phyloP scores from a whole-genome alignment of 2,888 invertebrate genomes.

The Ramazzottius varieornatus region DNA sequence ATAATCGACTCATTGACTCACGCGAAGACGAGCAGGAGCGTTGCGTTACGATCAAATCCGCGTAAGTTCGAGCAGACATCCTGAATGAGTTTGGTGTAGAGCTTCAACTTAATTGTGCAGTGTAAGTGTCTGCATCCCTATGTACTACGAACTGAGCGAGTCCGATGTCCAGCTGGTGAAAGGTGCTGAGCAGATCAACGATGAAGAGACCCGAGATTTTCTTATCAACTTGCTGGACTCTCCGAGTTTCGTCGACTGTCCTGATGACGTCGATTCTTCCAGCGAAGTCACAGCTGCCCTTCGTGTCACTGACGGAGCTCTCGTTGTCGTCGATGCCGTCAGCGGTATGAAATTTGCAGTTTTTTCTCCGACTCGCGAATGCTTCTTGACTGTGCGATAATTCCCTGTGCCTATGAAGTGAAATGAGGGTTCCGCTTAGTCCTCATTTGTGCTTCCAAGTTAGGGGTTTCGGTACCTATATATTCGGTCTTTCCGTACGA shows the following conservation, averaged over 20 bases:
- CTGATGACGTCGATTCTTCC: slow-evolving; percentile 99
- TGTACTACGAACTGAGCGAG: slow-evolving; percentile 88
- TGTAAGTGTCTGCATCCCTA: slow-evolving; percentile 50
- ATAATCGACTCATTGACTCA: slow-evolving; percentile 95
- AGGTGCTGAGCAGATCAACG: slow-evolving; percentile 63
- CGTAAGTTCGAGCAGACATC: slow-evolving; percentile 47
- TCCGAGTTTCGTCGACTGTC: slow-evolving; percentile 80
- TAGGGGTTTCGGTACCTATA: too few relatives aligned
- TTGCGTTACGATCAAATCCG: slow-evolving; percentile 99
- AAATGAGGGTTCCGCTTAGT: too few relatives aligned
- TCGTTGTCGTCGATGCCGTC: slow-evolving; percentile 98
- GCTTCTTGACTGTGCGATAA: too few relatives aligned
- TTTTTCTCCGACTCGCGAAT: too few relatives aligned
- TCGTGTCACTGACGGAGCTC: slow-evolving; percentile 96
- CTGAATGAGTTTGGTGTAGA: neutral
- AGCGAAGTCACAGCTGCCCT: slow-evolving; percentile 98
- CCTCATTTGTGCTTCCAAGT: too few relatives aligned
- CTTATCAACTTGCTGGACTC: slow-evolving; percentile 50
- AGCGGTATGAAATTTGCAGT: too few relatives aligned
- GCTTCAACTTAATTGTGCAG: too few relatives aligned
- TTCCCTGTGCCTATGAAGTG: too few relatives aligned
- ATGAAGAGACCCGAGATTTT: slow-evolving; percentile 60
- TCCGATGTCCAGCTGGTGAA: slow-evolving; percentile 83
- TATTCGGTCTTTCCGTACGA: too few relatives aligned
- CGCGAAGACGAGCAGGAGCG: slow-evolving; percentile 99